Percentiles rank a stretch among this genome's conserved stretches.
phyloP scores from a whole-genome alignment of 2,113 vertebrate genomes.

The Nettapus auritus region DNA sequence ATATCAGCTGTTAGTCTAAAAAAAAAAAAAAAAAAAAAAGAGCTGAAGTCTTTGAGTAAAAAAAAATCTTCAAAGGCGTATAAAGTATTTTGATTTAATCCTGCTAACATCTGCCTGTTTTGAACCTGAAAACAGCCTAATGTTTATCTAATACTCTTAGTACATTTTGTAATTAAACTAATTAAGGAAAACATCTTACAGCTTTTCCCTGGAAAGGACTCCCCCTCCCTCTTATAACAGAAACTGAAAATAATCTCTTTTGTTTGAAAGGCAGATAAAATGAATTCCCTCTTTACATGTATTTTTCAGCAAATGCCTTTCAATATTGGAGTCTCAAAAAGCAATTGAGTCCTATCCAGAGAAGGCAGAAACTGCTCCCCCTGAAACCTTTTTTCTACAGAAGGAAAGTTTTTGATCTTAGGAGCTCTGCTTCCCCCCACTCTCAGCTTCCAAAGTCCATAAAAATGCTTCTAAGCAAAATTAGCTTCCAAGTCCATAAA shows the following conservation, averaged over 20 bases:
- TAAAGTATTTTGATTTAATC: constrained; percentile 71
- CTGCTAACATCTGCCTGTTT: constrained; percentile 73
- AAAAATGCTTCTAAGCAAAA: constrained; percentile 81
- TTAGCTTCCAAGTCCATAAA: constrained; percentile 80
- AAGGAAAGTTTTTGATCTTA: constrained; percentile 75
- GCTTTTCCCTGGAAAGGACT: constrained; percentile 43
- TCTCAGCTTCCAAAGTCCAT: constrained; percentile 73
- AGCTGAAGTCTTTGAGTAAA: constrained; percentile 30
- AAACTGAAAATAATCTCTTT: constrained; percentile 65
- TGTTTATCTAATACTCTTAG: constrained; percentile 72
- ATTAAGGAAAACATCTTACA: constrained; percentile 70
- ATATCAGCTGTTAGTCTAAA: constrained; percentile 36
- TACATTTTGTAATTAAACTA: constrained; percentile 74
- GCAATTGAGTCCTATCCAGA: constrained; percentile 18
- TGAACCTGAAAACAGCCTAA: constrained; percentile 64
- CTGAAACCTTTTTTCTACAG: constrained; percentile 30
- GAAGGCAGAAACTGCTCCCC: neutral
- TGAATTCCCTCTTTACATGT: constrained; percentile 1
- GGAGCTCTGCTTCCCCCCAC: constrained; percentile 59
- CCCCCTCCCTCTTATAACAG: constrained; percentile 1
- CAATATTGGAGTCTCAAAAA: constrained; percentile 44
- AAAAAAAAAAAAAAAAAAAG: neutral
- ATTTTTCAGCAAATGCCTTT: constrained; percentile 45
- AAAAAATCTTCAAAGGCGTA: constrained; percentile 48
- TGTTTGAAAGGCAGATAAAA: constrained; percentile 42